These are phyloP conservation scores for Uropsilus gracilis DNA, from an alignment of 2,113 vertebrate species.

Conservation along the genomic window DNA sequence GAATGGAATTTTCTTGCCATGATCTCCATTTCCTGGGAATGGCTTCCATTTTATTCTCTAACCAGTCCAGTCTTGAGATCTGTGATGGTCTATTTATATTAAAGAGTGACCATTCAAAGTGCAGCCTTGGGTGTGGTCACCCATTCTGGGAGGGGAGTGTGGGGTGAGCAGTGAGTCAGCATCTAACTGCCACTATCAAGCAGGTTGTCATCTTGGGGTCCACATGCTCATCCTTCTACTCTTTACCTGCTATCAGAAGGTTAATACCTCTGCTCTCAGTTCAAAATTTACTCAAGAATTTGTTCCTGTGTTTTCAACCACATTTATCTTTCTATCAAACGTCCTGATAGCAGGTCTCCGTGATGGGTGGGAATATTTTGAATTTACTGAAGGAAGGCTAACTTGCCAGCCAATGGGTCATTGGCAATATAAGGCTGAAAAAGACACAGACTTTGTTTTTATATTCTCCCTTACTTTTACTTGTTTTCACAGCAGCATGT, in stretches of 20 bases:
- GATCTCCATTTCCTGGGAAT: neutral
- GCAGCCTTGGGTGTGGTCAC: rapidly evolving
- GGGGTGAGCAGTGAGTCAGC: neutral
- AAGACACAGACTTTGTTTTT: neutral
- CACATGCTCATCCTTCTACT: neutral
- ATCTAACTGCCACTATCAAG: rapidly evolving
- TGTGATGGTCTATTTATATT: neutral
- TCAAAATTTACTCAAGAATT: neutral
- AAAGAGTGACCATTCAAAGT: rapidly evolving
- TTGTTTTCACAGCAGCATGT: neutral
- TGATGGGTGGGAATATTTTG: neutral
- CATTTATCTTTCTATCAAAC: neutral
- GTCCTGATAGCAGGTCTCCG: neutral
- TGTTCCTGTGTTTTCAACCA: neutral
- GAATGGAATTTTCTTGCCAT: neutral
- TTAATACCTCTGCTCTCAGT: neutral
- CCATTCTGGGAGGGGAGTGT: neutral
- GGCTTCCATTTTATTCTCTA: neutral
- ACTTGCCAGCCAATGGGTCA: neutral
- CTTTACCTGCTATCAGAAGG: neutral
- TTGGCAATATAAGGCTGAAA: neutral
- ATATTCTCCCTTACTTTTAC: neutral
- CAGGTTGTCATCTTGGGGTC: rapidly evolving
- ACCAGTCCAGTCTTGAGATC: neutral
- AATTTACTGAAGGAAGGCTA: neutral